phyloP scores from a whole-genome alignment of 1,140 invertebrate species.

The Cecropterus lyciades region DNA sequence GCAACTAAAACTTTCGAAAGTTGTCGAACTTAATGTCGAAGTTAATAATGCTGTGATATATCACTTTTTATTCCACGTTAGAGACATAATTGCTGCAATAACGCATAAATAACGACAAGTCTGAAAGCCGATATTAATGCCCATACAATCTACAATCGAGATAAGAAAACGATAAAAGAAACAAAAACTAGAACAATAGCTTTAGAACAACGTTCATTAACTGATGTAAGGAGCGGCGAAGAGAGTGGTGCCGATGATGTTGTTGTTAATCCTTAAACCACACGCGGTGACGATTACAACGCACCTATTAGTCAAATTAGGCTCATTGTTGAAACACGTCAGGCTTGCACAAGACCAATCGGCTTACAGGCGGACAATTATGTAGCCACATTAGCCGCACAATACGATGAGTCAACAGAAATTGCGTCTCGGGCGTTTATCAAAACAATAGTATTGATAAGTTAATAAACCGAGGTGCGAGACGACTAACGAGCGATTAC shows the following conservation, averaged over 20 bases:
- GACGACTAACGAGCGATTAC: constrained; percentile 66
- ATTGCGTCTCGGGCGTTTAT: constrained; percentile 74
- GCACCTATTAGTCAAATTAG: constrained; percentile 84
- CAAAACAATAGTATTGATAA: constrained; percentile 84
- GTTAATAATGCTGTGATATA: background rate
- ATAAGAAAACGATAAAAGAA: constrained; percentile 45
- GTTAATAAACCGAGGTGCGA: constrained; percentile 78
- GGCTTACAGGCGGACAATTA: constrained; percentile 78
- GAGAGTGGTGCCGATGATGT: constrained; percentile 57
- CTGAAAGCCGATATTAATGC: constrained; percentile 38
- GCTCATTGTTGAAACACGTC: constrained; percentile 75
- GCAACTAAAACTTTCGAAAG: constrained; percentile 12
- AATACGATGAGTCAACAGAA: constrained; percentile 80
- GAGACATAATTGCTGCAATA: constrained; percentile 15
- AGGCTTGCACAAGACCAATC: constrained; percentile 71
- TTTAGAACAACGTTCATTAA: constrained; percentile 67
- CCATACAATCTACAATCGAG: constrained; percentile 47
- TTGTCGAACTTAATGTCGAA: constrained; percentile 2
- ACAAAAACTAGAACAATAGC: constrained; percentile 74
- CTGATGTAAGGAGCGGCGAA: constrained; percentile 51
- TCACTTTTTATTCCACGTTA: constrained; percentile 9
- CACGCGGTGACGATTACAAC: constrained; percentile 81
- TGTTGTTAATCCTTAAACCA: constrained; percentile 78
- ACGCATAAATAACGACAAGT: constrained; percentile 26
- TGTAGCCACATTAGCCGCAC: constrained; percentile 66